Conservation (phyloP, 1,140 invertebrate genomes). For the Penaeus vannamei region DNA sequence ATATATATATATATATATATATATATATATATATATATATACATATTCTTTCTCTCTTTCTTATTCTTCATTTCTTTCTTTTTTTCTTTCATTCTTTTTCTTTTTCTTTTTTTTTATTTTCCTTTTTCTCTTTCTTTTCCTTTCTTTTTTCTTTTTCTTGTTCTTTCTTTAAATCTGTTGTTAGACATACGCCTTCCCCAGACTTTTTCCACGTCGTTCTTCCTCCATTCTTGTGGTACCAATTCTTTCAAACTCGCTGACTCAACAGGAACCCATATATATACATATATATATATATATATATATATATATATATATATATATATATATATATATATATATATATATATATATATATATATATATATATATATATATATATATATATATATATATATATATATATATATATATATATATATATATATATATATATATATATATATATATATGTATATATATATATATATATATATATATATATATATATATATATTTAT, state of each 20-base stretch:
- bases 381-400: not conserved
- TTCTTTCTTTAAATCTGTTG: too few species aligned
- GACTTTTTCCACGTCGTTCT: too few species aligned
- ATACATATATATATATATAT: slow-evolving; percentile 5
- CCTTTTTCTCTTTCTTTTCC: not conserved
- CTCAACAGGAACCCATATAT: not conserved
- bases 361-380: not conserved
- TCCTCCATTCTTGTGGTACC: too few species aligned
- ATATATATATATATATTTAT: slow-evolving; percentile 25
- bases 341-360: not conserved
- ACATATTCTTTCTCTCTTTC: too few species aligned
- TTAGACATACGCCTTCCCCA: too few species aligned
- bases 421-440: not conserved
- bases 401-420: not conserved
- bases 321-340: not conserved
- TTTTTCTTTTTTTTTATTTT: not conserved
- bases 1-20: not conserved
- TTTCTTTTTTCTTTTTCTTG: not conserved
- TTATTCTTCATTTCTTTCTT: too few species aligned
- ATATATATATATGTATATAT: slow-evolving; percentile 18
- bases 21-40: not conserved
- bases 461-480: slow-evolving; percentile 27
- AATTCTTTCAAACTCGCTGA: not conserved
- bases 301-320: slow-evolving; percentile 24
- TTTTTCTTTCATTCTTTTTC: slow-evolving; percentile 48